Evolutionary conservation across 2,797 vertebrate genomes (phyloP), one percentile per base, ranked within the genome.

Genomic region (Spea hammondii): DNA sequence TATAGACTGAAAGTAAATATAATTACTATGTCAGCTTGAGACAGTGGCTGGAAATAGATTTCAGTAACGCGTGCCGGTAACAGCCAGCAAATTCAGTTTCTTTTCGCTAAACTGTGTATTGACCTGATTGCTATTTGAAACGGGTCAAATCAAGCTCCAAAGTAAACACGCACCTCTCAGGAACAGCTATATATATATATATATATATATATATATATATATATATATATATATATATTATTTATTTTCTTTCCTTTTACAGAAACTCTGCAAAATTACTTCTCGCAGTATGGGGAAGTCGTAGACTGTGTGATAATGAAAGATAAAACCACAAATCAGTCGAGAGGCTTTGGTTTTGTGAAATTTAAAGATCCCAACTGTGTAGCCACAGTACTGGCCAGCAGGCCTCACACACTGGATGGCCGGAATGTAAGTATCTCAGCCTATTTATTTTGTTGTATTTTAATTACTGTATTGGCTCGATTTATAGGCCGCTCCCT

Each of bases 241-340:
- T 49, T 10, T 12, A 10, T 49, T 10, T 71, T 13, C 50, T 46
- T 70, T 11, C 83, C 76, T 85, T 88, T 85, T 83, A 90, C 92
- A 99, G 97, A 99, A 90, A 99, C 97, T 11, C 94, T 99, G 84
- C 95, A 96, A 86, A 96, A 94, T 91, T 99, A 99, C 90, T 99
- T 99, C 88, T 99, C 96, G 83, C 98, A 99, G 70, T 99, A 99
- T 91, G 98, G 98, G 82, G 97, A 99, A 88, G 98, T 99, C 14
- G 97, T 99, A 83, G 97, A 99, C 91, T 99, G 97, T 88, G 98
- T 99, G 87, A 99, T 99, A 90, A 99, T 99, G 98, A 99, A 99
- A 92, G 98, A 99, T 89, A 99, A 99, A 93, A 98, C 96, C 65
- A 99, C 98, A 90, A 99, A 99, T 92, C 98, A 99, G 87, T 99